Percentiles rank a stretch among this genome's conserved stretches.
phyloP scores from a whole-genome alignment of 2,113 vertebrate species.

The Bos javanicus region DNA sequence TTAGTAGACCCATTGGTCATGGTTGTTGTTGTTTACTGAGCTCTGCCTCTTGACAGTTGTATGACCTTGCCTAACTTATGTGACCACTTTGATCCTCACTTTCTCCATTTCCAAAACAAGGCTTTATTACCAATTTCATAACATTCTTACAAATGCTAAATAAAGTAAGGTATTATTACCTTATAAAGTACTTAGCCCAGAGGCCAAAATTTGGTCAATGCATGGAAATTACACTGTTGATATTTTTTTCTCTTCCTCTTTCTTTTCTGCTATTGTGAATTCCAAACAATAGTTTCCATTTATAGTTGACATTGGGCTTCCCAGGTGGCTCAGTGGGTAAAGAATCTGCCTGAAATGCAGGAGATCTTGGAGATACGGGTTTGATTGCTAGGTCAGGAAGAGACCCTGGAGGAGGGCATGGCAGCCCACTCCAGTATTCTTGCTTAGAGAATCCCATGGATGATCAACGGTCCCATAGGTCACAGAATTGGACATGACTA shows the following conservation, averaged over 20 bases:
- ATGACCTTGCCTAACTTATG: not conserved
- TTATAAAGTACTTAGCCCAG: not conserved
- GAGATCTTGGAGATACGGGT: not conserved
- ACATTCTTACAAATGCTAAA: not conserved
- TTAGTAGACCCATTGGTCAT: not conserved
- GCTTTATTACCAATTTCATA: not conserved
- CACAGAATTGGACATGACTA: fast-evolving
- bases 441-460: not conserved
- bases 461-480: fast-evolving
- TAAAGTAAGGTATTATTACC: not conserved
- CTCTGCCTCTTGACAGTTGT: not conserved
- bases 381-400: not conserved
- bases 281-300: not conserved
- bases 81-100: not conserved
- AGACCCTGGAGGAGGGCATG: fast-evolving
- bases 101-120: not conserved
- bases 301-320: not conserved
- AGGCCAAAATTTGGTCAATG: not conserved
- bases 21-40: not conserved
- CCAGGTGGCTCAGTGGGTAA: not conserved
- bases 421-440: not conserved
- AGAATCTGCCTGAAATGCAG: not conserved
- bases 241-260: not conserved
- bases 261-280: not conserved
- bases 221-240: not conserved